Evolutionary conservation across 2,113 vertebrate species (phyloP).

Genomic region (Notothenia coriiceps): DNA sequence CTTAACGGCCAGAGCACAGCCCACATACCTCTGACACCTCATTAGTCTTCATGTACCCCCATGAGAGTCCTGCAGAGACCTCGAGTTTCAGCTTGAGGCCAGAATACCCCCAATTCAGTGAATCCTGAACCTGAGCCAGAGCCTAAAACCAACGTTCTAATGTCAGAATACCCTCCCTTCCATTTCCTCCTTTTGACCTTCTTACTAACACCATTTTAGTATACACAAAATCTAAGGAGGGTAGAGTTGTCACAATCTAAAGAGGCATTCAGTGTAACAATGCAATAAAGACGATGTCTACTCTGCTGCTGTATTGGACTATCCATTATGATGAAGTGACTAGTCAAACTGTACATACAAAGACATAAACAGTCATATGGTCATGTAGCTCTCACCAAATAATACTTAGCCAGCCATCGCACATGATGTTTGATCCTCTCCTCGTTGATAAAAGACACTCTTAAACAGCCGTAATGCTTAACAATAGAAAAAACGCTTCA

Average conservation of each 20-base stretch:
- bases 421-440: not conserved
- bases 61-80: conserved; percentile 8
- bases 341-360: not conserved
- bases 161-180: not conserved
- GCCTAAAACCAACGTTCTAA: conserved; percentile 4
- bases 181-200: not conserved
- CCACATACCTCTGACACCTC: conserved; percentile 48
- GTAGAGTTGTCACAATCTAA: conserved; percentile 1
- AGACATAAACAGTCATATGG: conserved; percentile 11
- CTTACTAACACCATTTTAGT: not conserved
- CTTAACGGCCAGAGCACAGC: conserved; percentile 20
- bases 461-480: not conserved
- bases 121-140: conserved; percentile 4
- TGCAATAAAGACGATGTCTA: conserved; percentile 10
- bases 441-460: not conserved
- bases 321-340: conserved; percentile 14
- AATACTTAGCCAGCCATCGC: not conserved
- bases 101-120: not conserved
- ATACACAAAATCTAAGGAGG: not conserved
- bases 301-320: not conserved
- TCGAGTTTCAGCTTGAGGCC: conserved; percentile 2
- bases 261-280: conserved; percentile 11
- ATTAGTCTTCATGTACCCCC: conserved; percentile 48
- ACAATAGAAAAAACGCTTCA: not conserved
- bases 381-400: not conserved